Evolutionary conservation across 2,888 invertebrate species (phyloP).

Genomic region (Scaptomyza flava): DNA sequence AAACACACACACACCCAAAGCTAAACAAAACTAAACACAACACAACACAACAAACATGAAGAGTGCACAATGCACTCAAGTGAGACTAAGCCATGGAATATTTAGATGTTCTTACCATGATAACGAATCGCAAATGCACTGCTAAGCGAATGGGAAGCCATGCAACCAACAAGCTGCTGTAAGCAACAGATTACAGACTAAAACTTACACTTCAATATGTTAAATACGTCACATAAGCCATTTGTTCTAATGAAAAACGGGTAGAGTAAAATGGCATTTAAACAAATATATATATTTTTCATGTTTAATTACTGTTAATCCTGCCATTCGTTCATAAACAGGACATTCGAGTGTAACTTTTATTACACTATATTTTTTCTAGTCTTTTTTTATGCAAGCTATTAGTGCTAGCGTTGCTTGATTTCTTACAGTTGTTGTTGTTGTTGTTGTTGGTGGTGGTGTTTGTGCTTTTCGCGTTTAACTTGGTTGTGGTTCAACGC

Average conservation of each 20-base stretch:
- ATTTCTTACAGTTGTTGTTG: slow-evolving; percentile 52
- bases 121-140: slow-evolving; percentile 40
- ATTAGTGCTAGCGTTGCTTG: slow-evolving; percentile 61
- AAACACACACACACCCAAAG: background rate
- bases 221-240: background rate
- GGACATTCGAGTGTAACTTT: slow-evolving; percentile 38
- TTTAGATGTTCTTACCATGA: background rate
- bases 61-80: slow-evolving; percentile 11
- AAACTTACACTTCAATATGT: background rate
- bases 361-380: slow-evolving; percentile 14
- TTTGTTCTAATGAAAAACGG: background rate
- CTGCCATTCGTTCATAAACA: slow-evolving; percentile 5
- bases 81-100: slow-evolving; percentile 24
- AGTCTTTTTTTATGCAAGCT: slow-evolving; percentile 34
- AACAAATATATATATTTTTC: background rate
- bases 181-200: too few species aligned
- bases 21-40: slow-evolving; percentile 8
- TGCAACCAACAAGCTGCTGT: background rate
- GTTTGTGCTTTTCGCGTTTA: slow-evolving; percentile 74
- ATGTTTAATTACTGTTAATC: background rate
- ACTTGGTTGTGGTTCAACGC: slow-evolving; percentile 74
- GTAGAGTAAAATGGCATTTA: too few species aligned
- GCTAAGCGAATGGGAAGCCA: background rate
- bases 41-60: background rate
- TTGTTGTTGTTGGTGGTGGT: slow-evolving; percentile 27